Evolutionary conservation across 2,888 invertebrate genomes (phyloP).

Genomic region (Archips xylosteana): DNA sequence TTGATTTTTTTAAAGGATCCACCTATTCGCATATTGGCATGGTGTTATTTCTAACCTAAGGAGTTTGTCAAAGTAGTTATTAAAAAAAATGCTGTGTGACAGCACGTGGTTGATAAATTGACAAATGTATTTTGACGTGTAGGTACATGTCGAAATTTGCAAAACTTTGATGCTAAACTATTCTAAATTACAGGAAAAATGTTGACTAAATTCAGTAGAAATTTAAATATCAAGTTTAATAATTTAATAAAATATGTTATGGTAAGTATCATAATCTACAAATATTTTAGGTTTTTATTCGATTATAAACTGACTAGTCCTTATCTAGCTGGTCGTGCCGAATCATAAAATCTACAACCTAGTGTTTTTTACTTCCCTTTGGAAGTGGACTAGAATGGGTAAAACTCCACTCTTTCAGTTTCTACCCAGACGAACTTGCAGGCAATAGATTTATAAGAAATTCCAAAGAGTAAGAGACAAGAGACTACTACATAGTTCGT

Average conservation of each 20-base stretch:
- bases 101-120: background rate
- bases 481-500: too few species aligned
- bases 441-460: too few species aligned
- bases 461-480: too few species aligned
- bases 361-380: background rate
- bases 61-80: background rate
- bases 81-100: background rate
- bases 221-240: slow-evolving; percentile 18
- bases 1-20: background rate
- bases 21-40: background rate
- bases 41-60: background rate
- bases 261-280: slow-evolving; percentile 20
- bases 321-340: slow-evolving; percentile 7
- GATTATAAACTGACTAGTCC: too few species aligned
- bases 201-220: slow-evolving; percentile 29
- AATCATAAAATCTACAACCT: background rate
- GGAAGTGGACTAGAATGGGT: too few species aligned
- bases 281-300: too few species aligned
- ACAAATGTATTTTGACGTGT: slow-evolving; percentile 1
- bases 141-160: background rate
- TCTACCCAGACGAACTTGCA: too few species aligned
- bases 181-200: slow-evolving; percentile 27
- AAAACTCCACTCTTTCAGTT: too few species aligned
- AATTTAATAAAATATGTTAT: slow-evolving; percentile 31
- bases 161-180: background rate